These are phyloP conservation scores for Microtus agrestis DNA, from an alignment of 2,797 vertebrate species.

Conservation along the genomic window DNA sequence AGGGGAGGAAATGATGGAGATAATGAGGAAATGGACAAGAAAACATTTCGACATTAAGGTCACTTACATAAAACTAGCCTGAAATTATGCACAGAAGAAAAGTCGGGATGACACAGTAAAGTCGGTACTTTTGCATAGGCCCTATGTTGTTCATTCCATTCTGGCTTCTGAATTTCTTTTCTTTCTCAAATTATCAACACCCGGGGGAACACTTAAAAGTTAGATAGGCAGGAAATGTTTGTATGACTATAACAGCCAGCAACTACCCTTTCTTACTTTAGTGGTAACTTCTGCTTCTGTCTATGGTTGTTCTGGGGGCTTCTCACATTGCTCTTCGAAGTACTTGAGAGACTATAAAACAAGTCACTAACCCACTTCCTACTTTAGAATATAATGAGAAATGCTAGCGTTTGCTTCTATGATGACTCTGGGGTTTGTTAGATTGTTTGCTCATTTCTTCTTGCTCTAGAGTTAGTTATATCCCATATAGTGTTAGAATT, in stretches of 20 bases:
- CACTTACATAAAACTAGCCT: neutral
- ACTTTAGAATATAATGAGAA: neutral
- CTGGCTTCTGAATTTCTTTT: neutral
- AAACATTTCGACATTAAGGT: neutral
- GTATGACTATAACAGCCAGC: neutral
- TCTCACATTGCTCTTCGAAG: neutral
- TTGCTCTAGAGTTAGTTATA: neutral
- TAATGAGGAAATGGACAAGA: neutral
- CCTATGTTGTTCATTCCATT: neutral
- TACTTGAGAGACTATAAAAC: neutral
- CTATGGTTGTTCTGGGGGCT: neutral
- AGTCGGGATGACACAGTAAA: neutral
- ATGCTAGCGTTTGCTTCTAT: neutral
- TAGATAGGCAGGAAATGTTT: neutral
- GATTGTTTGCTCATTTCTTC: neutral
- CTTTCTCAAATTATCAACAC: constrained; percentile 42
- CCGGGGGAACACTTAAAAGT: constrained; percentile 1
- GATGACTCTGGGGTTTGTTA: neutral
- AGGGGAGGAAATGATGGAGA: neutral
- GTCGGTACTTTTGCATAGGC: neutral
- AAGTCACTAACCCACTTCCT: neutral
- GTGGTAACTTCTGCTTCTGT: neutral
- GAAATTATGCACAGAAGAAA: constrained; percentile 9
- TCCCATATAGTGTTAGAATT: neutral
- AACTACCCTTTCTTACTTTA: neutral